These are phyloP conservation scores for Pristionchus arcanus DNA, from an alignment of 2,888 invertebrate genomes.

Conservation along the genomic window DNA sequence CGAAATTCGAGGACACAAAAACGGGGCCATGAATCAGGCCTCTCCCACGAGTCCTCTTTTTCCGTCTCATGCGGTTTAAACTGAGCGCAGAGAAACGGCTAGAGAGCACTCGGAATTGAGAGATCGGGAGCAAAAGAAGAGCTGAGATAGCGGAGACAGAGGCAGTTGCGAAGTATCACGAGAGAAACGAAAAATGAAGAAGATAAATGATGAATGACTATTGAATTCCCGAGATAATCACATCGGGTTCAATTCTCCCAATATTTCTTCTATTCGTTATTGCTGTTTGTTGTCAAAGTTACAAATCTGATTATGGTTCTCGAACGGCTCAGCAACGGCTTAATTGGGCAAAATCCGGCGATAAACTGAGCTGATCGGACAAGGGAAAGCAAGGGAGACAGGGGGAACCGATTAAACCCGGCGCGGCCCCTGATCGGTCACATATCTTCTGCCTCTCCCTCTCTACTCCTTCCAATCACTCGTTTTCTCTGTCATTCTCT, in stretches of 20 bases:
- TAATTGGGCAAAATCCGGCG: slow-evolving; percentile 26
- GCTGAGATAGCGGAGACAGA: slow-evolving; percentile 37
- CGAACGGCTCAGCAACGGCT: background rate
- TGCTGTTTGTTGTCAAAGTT: background rate
- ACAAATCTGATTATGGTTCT: background rate
- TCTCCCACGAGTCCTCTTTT: background rate
- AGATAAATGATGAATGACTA: background rate
- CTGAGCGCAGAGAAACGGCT: background rate
- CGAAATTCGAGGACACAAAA: slow-evolving; percentile 11
- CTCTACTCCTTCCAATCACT: slow-evolving; percentile 18
- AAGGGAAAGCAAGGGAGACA: background rate
- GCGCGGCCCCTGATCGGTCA: slow-evolving; percentile 22
- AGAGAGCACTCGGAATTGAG: slow-evolving; percentile 21
- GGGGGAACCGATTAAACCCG: slow-evolving; percentile 15
- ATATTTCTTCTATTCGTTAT: background rate
- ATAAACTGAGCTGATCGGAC: slow-evolving; percentile 31
- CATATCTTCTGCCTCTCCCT: background rate
- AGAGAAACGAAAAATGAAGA: background rate
- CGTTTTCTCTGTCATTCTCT: background rate
- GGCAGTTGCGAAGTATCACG: slow-evolving; percentile 41
- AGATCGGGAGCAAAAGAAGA: background rate
- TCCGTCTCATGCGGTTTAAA: slow-evolving; percentile 37
- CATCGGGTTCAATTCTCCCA: background rate
- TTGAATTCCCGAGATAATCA: background rate
- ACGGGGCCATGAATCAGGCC: background rate